phyloP scores from a whole-genome alignment of 2,888 invertebrate genomes.

The Neoascia interrupta region DNA sequence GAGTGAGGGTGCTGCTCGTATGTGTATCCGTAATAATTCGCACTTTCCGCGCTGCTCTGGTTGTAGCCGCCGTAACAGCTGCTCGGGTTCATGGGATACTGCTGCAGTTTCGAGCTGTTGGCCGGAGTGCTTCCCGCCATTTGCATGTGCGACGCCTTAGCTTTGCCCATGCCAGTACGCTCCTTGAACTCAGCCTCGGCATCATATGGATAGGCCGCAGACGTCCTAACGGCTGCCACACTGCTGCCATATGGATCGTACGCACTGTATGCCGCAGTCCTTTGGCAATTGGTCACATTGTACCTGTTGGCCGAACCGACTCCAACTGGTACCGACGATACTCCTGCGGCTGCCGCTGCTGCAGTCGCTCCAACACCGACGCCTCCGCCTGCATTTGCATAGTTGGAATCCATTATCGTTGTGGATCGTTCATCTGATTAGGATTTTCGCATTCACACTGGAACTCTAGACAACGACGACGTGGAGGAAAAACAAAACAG shows the following conservation, averaged over 20 bases:
- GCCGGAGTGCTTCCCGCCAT: slow-evolving; percentile 29
- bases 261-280: slow-evolving; percentile 56
- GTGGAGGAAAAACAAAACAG: slow-evolving; percentile 44
- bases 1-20: slow-evolving; percentile 43
- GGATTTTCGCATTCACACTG: slow-evolving; percentile 31
- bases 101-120: slow-evolving; percentile 36
- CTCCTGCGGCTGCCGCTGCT: neutral
- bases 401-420: slow-evolving; percentile 65
- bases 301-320: slow-evolving; percentile 63
- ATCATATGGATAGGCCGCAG: slow-evolving; percentile 59
- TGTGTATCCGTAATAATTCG: slow-evolving; percentile 56
- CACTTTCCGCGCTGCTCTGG: slow-evolving; percentile 30
- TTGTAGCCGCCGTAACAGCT: slow-evolving; percentile 48
- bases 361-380: neutral
- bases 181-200: slow-evolving; percentile 61
- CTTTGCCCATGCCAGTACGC: slow-evolving; percentile 55
- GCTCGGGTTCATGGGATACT: slow-evolving; percentile 42
- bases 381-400: slow-evolving; percentile 56
- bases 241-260: slow-evolving; percentile 69
- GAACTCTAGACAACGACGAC: slow-evolving; percentile 29
- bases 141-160: slow-evolving; percentile 17
- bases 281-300: slow-evolving; percentile 45
- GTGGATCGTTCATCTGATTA: slow-evolving; percentile 51
- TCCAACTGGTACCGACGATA: slow-evolving; percentile 8
- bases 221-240: slow-evolving; percentile 16